Evolutionary conservation across 2,113 vertebrate species (phyloP).

Genomic region (Pygoscelis adeliae): DNA sequence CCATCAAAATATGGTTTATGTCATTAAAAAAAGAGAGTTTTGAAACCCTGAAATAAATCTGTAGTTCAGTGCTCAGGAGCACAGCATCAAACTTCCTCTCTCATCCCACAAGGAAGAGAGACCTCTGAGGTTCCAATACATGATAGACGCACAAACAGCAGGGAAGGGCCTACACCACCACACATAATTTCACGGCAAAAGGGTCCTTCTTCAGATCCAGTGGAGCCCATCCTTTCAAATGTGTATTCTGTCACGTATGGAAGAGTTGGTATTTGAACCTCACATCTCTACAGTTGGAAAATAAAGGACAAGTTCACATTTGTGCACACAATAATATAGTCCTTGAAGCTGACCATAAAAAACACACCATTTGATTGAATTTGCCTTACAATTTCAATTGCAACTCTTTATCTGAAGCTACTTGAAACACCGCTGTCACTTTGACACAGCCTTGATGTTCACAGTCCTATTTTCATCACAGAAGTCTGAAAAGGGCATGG

Average conservation of each 20-base stretch:
- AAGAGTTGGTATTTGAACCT: background rate
- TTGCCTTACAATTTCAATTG: background rate
- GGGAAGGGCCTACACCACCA: background rate
- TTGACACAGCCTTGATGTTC: background rate
- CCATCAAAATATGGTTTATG: background rate
- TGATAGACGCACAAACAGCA: background rate
- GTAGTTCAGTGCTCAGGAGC: background rate
- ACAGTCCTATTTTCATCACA: background rate
- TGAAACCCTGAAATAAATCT: background rate
- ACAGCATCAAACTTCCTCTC: background rate
- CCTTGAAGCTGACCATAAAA: background rate
- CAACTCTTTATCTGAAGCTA: background rate
- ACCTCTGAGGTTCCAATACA: background rate
- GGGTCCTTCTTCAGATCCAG: background rate
- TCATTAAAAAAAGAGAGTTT: background rate
- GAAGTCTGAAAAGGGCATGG: background rate
- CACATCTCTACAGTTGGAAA: background rate
- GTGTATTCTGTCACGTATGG: rapidly evolving
- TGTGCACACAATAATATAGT: background rate
- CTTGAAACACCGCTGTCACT: background rate
- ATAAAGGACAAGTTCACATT: background rate
- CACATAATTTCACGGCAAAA: background rate
- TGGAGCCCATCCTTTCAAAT: background rate
- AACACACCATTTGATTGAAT: background rate
- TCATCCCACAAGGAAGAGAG: background rate